Conservation (phyloP, 2,797 vertebrate genomes). For the Aratinga solstitialis region DNA sequence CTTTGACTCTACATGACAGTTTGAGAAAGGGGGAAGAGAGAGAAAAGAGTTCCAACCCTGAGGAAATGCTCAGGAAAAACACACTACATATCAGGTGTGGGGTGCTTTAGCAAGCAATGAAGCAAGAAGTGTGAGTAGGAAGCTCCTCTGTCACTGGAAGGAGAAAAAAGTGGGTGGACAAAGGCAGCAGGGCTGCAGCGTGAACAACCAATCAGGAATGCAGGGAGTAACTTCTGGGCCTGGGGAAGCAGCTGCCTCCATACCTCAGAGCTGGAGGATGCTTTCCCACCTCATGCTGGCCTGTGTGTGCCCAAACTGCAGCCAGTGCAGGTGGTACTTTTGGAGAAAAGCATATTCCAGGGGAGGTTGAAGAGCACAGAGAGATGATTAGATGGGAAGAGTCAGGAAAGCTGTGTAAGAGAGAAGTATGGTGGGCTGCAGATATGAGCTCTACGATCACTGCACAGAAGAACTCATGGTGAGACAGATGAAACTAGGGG, state of each 20-base stretch:
- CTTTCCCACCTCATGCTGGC: background rate
- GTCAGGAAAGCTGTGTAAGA: background rate
- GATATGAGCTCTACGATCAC: background rate
- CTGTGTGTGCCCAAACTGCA: background rate
- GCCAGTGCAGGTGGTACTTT: background rate
- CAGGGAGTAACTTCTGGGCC: background rate
- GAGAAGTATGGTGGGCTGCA: background rate
- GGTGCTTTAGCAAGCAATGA: background rate
- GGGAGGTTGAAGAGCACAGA: background rate
- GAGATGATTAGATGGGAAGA: background rate
- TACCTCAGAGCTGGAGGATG: background rate
- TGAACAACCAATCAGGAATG: background rate
- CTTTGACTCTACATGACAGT: constrained; percentile 56
- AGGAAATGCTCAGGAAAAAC: constrained; percentile 25
- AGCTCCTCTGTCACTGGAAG: background rate
- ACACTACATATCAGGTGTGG: background rate
- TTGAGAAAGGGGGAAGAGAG: background rate
- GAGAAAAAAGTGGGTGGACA: background rate
- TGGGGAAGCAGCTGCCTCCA: background rate
- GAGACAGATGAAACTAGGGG: background rate
- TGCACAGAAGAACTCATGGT: background rate
- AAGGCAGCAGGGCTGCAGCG: background rate
- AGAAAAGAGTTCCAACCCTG: constrained; percentile 2
- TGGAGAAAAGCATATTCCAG: background rate
- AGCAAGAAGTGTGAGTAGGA: background rate